Conservation (phyloP, 2,113 vertebrate species). For the Furnarius figulus region DNA sequence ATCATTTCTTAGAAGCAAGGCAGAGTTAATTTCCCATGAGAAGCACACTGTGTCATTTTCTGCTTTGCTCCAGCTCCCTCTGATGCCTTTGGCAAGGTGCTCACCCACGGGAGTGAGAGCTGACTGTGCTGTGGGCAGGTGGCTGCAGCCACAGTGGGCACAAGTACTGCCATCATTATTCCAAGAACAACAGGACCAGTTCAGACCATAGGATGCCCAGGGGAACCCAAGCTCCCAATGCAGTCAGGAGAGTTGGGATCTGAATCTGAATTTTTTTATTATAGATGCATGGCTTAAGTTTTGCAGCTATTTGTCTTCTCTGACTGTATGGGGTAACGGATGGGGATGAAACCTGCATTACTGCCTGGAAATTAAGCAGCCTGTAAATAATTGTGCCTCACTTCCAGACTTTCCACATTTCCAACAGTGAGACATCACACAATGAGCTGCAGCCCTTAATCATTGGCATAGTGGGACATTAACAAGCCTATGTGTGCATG, state of each 20-base stretch:
- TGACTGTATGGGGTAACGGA: not conserved
- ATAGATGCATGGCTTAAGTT: not conserved
- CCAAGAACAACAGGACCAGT: not conserved
- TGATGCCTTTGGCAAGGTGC: not conserved
- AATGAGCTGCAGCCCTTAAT: not conserved
- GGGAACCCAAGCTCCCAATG: not conserved
- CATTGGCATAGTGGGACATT: not conserved
- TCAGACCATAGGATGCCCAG: fast-evolving
- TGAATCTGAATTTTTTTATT: not conserved
- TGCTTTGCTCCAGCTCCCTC: not conserved
- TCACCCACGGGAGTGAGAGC: fast-evolving
- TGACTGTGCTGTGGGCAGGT: not conserved
- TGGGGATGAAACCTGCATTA: not conserved
- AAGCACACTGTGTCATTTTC: not conserved
- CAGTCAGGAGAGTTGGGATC: not conserved
- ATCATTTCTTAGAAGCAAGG: not conserved
- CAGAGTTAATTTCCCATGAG: not conserved
- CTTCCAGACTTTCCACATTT: not conserved
- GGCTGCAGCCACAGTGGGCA: not conserved
- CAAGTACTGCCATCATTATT: not conserved
- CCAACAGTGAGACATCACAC: not conserved
- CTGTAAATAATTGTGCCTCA: not conserved
- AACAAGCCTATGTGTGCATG: not conserved
- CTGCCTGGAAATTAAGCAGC: not conserved
- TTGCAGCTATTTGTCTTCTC: not conserved